Evolutionary conservation across 2,888 invertebrate genomes (phyloP).

Genomic region (Apotomis betuletana): DNA sequence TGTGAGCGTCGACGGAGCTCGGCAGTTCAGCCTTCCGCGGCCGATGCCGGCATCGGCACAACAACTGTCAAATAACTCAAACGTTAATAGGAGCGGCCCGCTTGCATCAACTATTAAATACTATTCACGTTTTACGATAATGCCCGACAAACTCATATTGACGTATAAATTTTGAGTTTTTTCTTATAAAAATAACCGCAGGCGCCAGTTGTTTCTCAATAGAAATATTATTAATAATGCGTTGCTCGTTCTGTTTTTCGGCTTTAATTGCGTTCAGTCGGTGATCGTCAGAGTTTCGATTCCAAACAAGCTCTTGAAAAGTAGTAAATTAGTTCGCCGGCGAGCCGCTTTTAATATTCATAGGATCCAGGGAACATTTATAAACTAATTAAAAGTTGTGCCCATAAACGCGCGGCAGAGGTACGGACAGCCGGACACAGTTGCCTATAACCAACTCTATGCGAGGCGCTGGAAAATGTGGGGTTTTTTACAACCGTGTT

Average conservation of each 20-base stretch:
- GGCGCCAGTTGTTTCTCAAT: slow-evolving; percentile 78
- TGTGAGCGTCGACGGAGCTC: neutral
- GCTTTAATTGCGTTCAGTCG: slow-evolving; percentile 73
- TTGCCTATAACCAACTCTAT: no score
- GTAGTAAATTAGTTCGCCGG: slow-evolving; percentile 79
- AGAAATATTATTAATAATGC: slow-evolving; percentile 64
- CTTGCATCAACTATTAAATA: slow-evolving; percentile 80
- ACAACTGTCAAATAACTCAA: slow-evolving; percentile 78
- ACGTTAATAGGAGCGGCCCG: slow-evolving; percentile 77
- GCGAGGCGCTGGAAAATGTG: no score
- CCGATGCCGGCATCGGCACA: slow-evolving; percentile 49
- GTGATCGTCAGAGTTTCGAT: slow-evolving; percentile 56
- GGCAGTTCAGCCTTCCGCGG: slow-evolving; percentile 4
- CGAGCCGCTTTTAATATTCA: slow-evolving; percentile 78
- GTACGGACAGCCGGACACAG: neutral
- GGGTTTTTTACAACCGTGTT: no score
- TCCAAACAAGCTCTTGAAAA: slow-evolving; percentile 60
- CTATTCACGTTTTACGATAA: slow-evolving; percentile 79
- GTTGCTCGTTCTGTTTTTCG: slow-evolving; percentile 74
- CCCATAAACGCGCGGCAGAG: slow-evolving; percentile 61
- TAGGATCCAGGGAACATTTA: slow-evolving; percentile 79
- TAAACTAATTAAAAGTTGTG: slow-evolving; percentile 80
- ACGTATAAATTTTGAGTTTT: slow-evolving; percentile 76
- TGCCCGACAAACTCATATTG: slow-evolving; percentile 78
- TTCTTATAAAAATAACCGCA: slow-evolving; percentile 67